Conservation (phyloP, 2,113 vertebrate species). For the Lates calcarifer region DNA sequence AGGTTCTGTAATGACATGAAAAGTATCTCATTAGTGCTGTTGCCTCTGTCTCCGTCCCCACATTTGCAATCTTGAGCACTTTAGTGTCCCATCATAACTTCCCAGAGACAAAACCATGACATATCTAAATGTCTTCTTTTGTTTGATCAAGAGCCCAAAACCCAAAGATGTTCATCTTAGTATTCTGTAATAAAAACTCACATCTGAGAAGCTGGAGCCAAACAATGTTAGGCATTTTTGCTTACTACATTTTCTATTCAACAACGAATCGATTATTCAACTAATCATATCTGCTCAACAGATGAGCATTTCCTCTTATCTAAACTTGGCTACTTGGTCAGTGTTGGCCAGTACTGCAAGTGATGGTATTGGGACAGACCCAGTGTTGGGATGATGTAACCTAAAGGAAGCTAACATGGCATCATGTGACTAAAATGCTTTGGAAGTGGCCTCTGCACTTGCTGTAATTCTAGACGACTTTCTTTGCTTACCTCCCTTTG, state of each 20-base stretch:
- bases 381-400: background rate
- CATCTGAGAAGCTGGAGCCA: background rate
- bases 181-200: background rate
- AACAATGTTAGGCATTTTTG: background rate
- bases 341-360: background rate
- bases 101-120: too few relatives aligned
- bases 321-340: background rate
- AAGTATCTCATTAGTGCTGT: background rate
- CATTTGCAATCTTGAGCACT: too few relatives aligned
- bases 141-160: background rate
- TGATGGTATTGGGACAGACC: background rate
- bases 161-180: too few relatives aligned
- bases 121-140: too few relatives aligned
- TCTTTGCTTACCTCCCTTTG: conserved; percentile 76
- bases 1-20: background rate
- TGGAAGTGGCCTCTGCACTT: background rate
- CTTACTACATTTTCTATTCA: too few relatives aligned
- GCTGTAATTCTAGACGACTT: background rate
- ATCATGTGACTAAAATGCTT: background rate
- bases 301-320: background rate
- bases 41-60: background rate
- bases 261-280: too few relatives aligned
- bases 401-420: background rate
- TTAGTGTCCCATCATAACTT: too few relatives aligned
- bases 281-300: too few relatives aligned